A percentile compares a stretch with the other conserved stretches of the same genome.
phyloP scores from a whole-genome alignment of 2,797 vertebrate species.

The Acanthornis magna region DNA sequence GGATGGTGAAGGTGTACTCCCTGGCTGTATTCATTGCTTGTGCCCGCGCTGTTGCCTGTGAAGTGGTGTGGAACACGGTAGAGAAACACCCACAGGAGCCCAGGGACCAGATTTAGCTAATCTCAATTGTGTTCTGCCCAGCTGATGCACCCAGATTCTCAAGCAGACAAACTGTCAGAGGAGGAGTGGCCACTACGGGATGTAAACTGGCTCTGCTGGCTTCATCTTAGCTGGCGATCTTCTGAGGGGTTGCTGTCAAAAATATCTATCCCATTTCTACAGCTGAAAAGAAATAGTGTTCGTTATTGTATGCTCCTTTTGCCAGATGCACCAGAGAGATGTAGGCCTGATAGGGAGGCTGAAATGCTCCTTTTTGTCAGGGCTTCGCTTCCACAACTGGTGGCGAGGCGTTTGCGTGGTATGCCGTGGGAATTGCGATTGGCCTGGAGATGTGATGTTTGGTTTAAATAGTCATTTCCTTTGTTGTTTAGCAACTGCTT shows the following conservation, averaged over 20 bases:
- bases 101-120: background rate
- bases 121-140: background rate
- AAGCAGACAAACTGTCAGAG: background rate
- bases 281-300: background rate
- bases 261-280: background rate
- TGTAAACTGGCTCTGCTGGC: background rate
- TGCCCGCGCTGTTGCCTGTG: background rate
- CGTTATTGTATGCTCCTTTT: background rate
- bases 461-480: background rate
- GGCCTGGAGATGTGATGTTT: background rate
- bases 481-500: background rate
- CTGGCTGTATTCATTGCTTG: background rate
- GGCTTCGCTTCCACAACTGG: background rate
- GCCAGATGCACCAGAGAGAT: background rate
- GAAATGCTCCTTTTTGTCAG: background rate
- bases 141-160: background rate
- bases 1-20: background rate
- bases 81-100: background rate
- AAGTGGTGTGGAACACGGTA: background rate
- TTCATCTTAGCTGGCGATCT: background rate
- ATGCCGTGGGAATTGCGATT: background rate
- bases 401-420: fast-evolving
- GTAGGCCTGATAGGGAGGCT: background rate
- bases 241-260: background rate
- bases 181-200: background rate